phyloP scores from a whole-genome alignment of 2,113 vertebrate species.

The Lanius ludovicianus region DNA sequence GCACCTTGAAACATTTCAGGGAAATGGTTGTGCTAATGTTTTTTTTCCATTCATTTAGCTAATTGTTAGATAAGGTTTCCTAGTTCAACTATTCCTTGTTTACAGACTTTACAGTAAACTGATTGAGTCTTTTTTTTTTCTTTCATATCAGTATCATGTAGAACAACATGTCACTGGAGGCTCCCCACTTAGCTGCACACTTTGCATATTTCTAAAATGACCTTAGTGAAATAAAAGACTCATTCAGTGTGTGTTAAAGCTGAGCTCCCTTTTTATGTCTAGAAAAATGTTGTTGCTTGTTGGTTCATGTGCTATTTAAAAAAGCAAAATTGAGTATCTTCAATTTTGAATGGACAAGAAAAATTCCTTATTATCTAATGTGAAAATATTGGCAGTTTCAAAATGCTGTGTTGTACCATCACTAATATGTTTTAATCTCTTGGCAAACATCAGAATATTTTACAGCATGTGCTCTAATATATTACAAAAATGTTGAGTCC shows the following conservation, averaged over 20 bases:
- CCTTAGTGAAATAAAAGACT: background rate
- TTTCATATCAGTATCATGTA: background rate
- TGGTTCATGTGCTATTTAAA: background rate
- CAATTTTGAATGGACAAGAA: background rate
- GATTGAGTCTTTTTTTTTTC: background rate
- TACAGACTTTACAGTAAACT: background rate
- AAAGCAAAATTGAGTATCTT: background rate
- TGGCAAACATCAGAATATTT: background rate
- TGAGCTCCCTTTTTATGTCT: background rate
- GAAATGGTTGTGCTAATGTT: constrained; percentile 65
- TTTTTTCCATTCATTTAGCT: constrained; percentile 3
- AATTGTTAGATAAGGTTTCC: background rate
- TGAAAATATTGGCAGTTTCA: background rate
- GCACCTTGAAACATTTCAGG: constrained; percentile 77
- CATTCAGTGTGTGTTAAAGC: background rate
- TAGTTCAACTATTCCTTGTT: background rate
- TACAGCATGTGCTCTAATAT: background rate
- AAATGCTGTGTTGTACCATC: background rate
- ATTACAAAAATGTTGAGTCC: background rate
- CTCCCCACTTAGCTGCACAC: background rate
- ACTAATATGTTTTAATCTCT: background rate
- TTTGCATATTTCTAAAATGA: background rate
- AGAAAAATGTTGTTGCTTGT: background rate
- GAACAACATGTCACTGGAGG: background rate
- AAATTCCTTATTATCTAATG: background rate